Conservation (phyloP, 2,797 vertebrate genomes). For the Artibeus lituratus region DNA sequence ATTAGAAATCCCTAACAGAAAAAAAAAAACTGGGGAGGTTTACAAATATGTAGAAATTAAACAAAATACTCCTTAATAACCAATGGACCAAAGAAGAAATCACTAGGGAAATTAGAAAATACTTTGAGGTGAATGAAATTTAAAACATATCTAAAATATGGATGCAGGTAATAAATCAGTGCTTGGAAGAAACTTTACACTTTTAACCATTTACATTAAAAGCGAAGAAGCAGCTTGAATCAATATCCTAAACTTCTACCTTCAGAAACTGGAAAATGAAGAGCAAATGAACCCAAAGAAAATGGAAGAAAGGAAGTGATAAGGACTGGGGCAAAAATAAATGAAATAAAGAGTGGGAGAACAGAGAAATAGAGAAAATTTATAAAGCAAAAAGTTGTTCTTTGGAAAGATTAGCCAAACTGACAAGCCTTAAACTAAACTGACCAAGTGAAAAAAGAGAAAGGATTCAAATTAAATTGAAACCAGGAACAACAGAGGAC, state of each 20-base stretch:
- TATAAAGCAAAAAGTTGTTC: neutral
- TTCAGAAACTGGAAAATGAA: neutral
- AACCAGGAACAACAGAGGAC: neutral
- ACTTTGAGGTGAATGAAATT: conserved; percentile 15
- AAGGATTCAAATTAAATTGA: neutral
- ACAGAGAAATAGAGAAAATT: neutral
- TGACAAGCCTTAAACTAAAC: neutral
- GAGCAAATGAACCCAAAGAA: neutral
- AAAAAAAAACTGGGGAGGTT: neutral
- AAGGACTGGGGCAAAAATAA: neutral
- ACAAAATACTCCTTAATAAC: neutral
- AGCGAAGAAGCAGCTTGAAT: neutral
- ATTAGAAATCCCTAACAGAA: conserved; percentile 5
- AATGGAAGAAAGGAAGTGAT: neutral
- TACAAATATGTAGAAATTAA: neutral
- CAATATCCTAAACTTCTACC: neutral
- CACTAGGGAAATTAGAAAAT: neutral
- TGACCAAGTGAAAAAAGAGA: neutral
- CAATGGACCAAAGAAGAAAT: conserved; percentile 3
- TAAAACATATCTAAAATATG: neutral
- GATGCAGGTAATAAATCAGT: neutral
- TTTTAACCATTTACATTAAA: conserved; percentile 5
- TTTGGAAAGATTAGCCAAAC: neutral
- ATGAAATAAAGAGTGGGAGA: neutral
- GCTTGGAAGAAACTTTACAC: neutral